Percentiles rank a stretch among this genome's conserved stretches.
phyloP scores from a whole-genome alignment of 2,888 invertebrate genomes.

The Willowsia nigromaculata region DNA sequence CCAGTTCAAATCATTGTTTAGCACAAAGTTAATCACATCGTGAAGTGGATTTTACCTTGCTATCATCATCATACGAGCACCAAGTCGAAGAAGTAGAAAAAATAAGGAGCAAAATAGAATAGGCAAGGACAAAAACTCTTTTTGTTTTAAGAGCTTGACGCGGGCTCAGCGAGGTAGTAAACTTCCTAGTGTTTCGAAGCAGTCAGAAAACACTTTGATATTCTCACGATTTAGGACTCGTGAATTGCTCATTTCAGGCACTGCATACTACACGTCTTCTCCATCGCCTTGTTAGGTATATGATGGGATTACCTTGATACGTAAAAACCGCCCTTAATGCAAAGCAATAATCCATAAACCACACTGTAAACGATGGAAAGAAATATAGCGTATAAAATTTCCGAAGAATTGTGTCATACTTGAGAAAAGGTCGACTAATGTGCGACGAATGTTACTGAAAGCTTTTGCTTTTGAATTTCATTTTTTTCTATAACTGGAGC shows the following conservation, averaged over 20 bases:
- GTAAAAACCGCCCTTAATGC: not conserved
- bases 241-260: conserved; percentile 44
- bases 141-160: conserved; percentile 37
- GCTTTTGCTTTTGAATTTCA: no score
- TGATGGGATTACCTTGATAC: not conserved
- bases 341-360: not conserved
- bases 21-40: conserved; percentile 63
- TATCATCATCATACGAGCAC: not conserved
- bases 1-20: conserved; percentile 70
- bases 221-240: conserved; percentile 69
- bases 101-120: conserved; percentile 35
- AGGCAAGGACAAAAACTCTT: conserved; percentile 55
- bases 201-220: conserved; percentile 39
- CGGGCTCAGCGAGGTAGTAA: conserved; percentile 13
- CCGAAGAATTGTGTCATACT: no score
- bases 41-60: conserved; percentile 59
- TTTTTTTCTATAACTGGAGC: no score
- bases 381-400: not conserved
- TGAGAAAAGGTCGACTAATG: no score
- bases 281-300: not conserved
- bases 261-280: not conserved
- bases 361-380: not conserved
- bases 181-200: conserved; percentile 57
- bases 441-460: no score
- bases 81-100: not conserved